Percentiles rank a stretch among this genome's conserved stretches.
These are phyloP conservation scores for Gnathonemus longibarbis DNA, from an alignment of 2,113 vertebrate genomes.

Conservation along the genomic window DNA sequence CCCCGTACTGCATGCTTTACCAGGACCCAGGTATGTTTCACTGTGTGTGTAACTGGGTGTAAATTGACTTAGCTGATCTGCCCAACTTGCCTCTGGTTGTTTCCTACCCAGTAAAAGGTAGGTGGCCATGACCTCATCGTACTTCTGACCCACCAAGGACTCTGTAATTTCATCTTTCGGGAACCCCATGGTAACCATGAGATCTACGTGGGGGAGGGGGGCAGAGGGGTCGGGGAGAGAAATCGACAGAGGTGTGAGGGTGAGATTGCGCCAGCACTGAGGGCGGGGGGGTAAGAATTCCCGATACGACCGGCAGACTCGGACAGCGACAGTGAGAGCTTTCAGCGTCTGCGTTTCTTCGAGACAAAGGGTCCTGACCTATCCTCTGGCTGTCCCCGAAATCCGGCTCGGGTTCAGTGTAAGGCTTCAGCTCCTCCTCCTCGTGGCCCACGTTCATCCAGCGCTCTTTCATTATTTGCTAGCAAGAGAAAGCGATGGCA, in stretches of 20 bases:
- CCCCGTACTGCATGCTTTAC: background rate
- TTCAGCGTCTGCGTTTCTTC: no score
- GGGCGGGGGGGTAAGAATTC: background rate
- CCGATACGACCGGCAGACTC: background rate
- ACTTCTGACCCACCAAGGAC: conserved; percentile 84
- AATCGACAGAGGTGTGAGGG: background rate
- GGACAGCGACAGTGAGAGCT: background rate
- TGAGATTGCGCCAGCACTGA: background rate
- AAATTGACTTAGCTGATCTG: background rate
- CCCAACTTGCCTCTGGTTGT: conserved; percentile 78
- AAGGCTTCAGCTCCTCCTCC: conserved; percentile 88
- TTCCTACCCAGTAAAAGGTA: conserved; percentile 92
- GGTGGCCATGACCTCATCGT: conserved; percentile 94
- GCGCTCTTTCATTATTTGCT: conserved; percentile 98
- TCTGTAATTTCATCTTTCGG: conserved; percentile 92
- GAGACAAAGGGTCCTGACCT: conserved; percentile 58
- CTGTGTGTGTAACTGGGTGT: background rate
- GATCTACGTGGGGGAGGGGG: conserved; percentile 56
- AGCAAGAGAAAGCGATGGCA: conserved; percentile 31
- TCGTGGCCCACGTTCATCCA: conserved; percentile 97
- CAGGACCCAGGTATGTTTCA: background rate
- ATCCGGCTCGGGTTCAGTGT: conserved; percentile 82
- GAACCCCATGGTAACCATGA: conserved; percentile 98
- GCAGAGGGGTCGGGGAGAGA: background rate
- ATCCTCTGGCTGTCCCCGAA: conserved; percentile 84